Evolutionary conservation across 2,888 invertebrate genomes (phyloP).

Genomic region (Seira ritae): DNA sequence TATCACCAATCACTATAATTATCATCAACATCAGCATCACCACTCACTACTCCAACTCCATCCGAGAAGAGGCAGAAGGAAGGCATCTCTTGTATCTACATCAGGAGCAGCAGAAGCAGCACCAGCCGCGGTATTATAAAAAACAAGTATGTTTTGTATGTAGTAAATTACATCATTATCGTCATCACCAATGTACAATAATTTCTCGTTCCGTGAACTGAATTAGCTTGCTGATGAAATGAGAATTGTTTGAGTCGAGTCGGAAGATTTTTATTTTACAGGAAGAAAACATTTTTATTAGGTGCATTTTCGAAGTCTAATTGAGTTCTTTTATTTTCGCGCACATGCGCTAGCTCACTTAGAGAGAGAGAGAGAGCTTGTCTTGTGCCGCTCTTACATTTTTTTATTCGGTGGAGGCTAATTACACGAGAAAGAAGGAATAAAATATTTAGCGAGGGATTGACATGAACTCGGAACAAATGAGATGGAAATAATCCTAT

Average conservation of each 20-base stretch:
- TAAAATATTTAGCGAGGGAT: slow-evolving; percentile 8
- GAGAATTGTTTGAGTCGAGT: slow-evolving; percentile 9
- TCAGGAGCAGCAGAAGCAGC: not conserved
- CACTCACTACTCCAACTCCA: not conserved
- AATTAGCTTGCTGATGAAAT: slow-evolving; percentile 46
- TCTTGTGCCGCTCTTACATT: not conserved
- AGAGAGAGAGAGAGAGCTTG: no score
- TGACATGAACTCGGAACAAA: slow-evolving; percentile 11
- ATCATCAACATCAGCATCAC: slow-evolving; percentile 45
- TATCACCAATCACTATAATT: slow-evolving; percentile 54
- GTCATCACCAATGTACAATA: slow-evolving; percentile 25
- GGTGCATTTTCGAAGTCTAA: not conserved
- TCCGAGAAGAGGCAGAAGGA: not conserved
- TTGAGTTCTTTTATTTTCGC: not conserved
- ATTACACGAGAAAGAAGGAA: not conserved
- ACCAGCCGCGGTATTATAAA: not conserved
- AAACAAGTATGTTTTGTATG: slow-evolving; percentile 7
- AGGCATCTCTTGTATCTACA: no score
- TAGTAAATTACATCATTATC: slow-evolving; percentile 11
- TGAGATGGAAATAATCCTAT: slow-evolving; percentile 7
- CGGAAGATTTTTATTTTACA: not conserved
- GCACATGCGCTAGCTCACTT: not conserved
- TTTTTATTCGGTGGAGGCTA: not conserved
- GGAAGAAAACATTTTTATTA: slow-evolving; percentile 7
- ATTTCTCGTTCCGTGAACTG: slow-evolving; percentile 26